A percentile compares a stretch with the other conserved stretches of the same genome.
phyloP scores from a whole-genome alignment of 2,888 invertebrate species.

The Selenia dentaria region DNA sequence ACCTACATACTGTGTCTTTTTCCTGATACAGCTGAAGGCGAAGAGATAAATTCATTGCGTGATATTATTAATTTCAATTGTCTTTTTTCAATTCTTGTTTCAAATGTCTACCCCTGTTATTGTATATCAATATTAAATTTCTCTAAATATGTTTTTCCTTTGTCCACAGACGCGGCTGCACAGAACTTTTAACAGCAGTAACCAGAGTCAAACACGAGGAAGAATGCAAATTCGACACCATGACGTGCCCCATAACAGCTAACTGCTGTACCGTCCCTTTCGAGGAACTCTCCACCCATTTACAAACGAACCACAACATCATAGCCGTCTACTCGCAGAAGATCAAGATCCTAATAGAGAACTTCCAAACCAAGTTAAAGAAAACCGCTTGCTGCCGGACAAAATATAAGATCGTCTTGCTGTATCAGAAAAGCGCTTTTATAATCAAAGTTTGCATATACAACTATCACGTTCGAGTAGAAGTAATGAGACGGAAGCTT shows the following conservation, averaged over 20 bases:
- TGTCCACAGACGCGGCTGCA: constrained; percentile 76
- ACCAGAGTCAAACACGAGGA: constrained; percentile 74
- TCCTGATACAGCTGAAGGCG: too few relatives aligned
- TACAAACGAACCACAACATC: constrained; percentile 70
- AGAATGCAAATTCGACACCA: constrained; percentile 74
- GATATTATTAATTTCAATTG: too few relatives aligned
- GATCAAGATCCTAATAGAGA: constrained; percentile 78
- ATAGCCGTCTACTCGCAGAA: constrained; percentile 79
- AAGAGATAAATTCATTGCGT: too few relatives aligned
- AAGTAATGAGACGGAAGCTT: constrained; percentile 75
- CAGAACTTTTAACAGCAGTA: constrained; percentile 66
- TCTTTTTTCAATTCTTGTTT: too few relatives aligned
- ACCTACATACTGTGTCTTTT: too few relatives aligned
- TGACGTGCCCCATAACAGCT: constrained; percentile 74
- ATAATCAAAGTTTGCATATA: constrained; percentile 80
- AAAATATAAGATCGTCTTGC: constrained; percentile 75
- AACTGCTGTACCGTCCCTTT: constrained; percentile 73
- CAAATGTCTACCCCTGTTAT: too few relatives aligned
- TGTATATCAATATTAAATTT: too few relatives aligned
- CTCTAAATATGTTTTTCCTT: constrained; percentile 20
- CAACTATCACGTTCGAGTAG: constrained; percentile 76
- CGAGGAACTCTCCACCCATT: constrained; percentile 71
- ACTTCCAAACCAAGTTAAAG: constrained; percentile 77
- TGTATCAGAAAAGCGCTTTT: constrained; percentile 77
- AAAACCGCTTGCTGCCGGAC: constrained; percentile 78